Conservation (phyloP, 2,113 vertebrate species). For the Heptranchias perlo region DNA sequence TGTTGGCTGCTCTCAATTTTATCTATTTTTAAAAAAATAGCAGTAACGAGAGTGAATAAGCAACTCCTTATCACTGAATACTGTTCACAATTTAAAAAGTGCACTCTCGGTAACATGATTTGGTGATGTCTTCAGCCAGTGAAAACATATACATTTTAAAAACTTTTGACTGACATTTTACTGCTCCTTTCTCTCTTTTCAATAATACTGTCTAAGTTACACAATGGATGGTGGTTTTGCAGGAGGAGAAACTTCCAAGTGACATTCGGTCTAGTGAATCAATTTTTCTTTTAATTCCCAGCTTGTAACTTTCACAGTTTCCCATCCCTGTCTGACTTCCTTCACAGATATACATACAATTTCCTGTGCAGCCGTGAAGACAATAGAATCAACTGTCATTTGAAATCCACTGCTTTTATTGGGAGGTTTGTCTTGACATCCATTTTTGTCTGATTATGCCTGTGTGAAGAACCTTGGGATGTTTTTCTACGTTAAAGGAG, state of each 20-base stretch:
- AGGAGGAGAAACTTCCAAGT: background rate
- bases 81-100: background rate
- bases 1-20: background rate
- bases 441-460: background rate
- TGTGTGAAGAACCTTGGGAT: background rate
- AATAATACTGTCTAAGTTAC: background rate
- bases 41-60: background rate
- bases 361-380: background rate
- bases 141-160: no score
- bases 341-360: background rate
- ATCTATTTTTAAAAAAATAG: background rate
- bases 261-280: background rate
- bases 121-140: background rate
- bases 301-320: background rate
- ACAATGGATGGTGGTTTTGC: background rate
- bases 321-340: background rate
- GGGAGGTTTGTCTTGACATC: background rate
- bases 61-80: background rate
- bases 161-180: background rate
- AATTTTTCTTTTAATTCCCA: constrained; percentile 16
- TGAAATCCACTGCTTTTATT: background rate
- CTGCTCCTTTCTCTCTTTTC: background rate
- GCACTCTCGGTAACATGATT: background rate
- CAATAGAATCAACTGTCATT: constrained; percentile 20
- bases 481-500: background rate